A percentile compares a stretch with the other conserved stretches of the same genome.
Evolutionary conservation across 2,113 vertebrate species (phyloP).

Genomic region (Dascyllus trimaculatus): DNA sequence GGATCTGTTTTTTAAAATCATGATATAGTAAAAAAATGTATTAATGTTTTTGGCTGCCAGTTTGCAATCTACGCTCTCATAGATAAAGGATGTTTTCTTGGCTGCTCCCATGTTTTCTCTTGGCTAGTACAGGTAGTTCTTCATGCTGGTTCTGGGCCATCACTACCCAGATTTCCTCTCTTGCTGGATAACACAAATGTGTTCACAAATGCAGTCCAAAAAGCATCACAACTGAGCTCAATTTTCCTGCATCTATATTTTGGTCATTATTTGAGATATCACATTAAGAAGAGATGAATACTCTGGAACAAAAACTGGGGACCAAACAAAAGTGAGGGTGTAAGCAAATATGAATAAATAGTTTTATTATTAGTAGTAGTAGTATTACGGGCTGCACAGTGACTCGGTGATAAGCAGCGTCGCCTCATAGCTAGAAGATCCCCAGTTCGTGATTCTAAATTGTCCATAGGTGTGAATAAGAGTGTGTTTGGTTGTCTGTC

Average conservation of each 20-base stretch:
- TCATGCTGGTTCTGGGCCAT: background rate
- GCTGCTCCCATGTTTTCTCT: background rate
- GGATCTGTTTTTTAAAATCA: background rate
- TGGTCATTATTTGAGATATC: background rate
- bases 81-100: background rate
- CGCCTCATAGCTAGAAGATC: too few species aligned
- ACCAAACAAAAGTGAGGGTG: background rate
- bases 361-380: background rate
- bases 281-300: background rate
- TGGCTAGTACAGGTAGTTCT: background rate
- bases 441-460: too few species aligned
- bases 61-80: background rate
- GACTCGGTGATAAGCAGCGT: too few species aligned
- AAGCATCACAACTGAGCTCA: background rate
- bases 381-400: too few species aligned
- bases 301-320: background rate
- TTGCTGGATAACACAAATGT: background rate
- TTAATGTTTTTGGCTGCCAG: background rate
- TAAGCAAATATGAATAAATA: background rate
- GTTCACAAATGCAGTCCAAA: background rate
- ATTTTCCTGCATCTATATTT: background rate
- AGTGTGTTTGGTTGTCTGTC: too few species aligned
- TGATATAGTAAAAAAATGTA: background rate
- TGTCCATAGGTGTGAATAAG: too few species aligned
- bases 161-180: background rate